These are phyloP conservation scores for Petrolisthes manimaculis DNA, from an alignment of 2,888 invertebrate species.

Conservation along the genomic window DNA sequence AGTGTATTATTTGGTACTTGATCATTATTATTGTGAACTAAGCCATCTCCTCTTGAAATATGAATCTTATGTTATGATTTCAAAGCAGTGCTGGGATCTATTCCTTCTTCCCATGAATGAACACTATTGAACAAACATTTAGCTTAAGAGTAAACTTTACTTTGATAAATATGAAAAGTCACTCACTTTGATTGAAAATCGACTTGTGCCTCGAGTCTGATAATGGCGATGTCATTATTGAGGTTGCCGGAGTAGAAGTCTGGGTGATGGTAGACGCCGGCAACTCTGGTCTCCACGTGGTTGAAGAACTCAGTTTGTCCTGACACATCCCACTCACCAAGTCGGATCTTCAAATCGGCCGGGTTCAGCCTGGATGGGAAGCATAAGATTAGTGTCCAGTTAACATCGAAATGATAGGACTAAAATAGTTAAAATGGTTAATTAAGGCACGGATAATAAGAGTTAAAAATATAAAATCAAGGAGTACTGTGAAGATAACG, in stretches of 20 bases:
- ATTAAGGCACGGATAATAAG: no score
- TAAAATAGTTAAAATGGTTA: no score
- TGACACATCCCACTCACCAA: constrained; percentile 96
- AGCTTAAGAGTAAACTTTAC: not conserved
- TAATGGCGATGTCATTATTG: constrained; percentile 93
- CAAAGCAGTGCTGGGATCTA: not conserved
- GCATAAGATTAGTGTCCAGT: no score
- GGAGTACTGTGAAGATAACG: no score
- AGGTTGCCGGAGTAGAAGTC: constrained; percentile 94
- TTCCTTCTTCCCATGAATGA: not conserved
- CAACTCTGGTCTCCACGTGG: constrained; percentile 87
- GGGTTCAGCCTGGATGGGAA: constrained; percentile 69
- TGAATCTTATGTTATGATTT: not conserved
- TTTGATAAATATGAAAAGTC: constrained; percentile 70
- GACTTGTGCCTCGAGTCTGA: constrained; percentile 86
- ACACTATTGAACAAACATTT: not conserved
- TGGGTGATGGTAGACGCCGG: constrained; percentile 87
- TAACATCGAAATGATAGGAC: no score
- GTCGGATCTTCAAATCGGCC: constrained; percentile 84
- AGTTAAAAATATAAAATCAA: no score
- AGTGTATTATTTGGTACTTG: no score
- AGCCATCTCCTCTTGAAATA: no score
- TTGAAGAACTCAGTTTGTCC: constrained; percentile 94
- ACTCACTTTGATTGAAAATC: constrained; percentile 73
- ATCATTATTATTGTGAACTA: no score